Evolutionary conservation across 2,113 vertebrate genomes (phyloP).

Genomic region (Oxyruncus cristatus): DNA sequence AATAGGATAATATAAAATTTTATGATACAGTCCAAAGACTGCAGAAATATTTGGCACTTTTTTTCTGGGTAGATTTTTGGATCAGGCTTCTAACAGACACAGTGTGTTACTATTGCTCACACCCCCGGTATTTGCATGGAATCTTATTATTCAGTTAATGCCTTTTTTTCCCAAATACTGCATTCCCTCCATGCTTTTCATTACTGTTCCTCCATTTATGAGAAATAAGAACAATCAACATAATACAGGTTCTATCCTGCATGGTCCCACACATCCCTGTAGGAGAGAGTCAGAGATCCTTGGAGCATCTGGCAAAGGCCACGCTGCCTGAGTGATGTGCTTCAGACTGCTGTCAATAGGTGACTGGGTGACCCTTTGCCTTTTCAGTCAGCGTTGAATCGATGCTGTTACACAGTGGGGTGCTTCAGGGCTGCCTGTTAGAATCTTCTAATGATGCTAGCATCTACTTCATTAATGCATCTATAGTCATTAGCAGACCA

Average conservation of each 20-base stretch:
- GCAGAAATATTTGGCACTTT: background rate
- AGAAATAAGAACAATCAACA: accelerated
- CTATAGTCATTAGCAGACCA: conserved; percentile 1
- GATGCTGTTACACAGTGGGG: accelerated
- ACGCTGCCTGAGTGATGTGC: background rate
- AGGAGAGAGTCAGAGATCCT: background rate
- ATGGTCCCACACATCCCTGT: background rate
- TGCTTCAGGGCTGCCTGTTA: background rate
- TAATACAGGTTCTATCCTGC: accelerated
- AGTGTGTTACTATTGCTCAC: background rate
- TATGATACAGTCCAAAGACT: background rate
- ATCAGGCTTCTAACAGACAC: background rate
- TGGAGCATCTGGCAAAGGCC: background rate
- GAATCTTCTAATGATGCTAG: background rate
- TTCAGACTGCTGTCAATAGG: background rate
- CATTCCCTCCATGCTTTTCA: background rate
- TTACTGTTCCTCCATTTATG: background rate
- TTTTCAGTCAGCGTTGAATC: background rate
- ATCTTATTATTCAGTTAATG: background rate
- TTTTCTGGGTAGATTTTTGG: background rate
- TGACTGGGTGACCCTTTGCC: background rate
- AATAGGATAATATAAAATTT: background rate
- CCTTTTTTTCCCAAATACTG: background rate
- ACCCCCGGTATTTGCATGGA: background rate
- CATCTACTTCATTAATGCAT: conserved; percentile 8